A percentile compares a stretch with the other conserved stretches of the same genome.
phyloP scores from a whole-genome alignment of 2,797 vertebrate genomes.

The Nyctibius grandis region DNA sequence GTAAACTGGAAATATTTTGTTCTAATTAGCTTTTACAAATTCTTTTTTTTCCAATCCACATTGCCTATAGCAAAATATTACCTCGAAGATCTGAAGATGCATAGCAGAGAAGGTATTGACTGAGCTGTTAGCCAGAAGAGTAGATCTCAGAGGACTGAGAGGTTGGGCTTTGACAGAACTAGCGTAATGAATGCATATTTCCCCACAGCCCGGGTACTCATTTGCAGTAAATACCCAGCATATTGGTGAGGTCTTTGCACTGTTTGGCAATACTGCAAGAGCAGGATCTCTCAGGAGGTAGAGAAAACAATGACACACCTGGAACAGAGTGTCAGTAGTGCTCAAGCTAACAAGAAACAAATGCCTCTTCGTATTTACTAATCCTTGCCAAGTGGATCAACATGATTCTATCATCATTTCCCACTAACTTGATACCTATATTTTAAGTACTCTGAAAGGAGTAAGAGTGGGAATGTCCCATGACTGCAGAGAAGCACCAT shows the following conservation, averaged over 20 bases:
- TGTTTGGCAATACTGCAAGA: background rate
- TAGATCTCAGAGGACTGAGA: background rate
- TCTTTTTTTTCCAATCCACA: background rate
- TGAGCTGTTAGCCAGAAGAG: background rate
- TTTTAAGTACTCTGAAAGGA: background rate
- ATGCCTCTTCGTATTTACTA: background rate
- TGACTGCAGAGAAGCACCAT: background rate
- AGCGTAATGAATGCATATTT: background rate
- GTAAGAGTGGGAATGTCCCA: background rate
- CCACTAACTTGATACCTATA: background rate
- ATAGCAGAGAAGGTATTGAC: background rate
- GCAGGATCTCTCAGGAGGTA: background rate
- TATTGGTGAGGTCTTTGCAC: background rate
- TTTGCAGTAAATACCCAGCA: background rate
- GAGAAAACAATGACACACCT: background rate
- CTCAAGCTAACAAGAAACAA: background rate
- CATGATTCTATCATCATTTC: background rate
- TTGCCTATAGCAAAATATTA: background rate
- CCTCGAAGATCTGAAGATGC: background rate
- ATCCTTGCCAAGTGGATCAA: background rate
- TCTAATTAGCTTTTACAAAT: background rate
- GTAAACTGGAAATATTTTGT: background rate
- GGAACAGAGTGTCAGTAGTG: fast-evolving
- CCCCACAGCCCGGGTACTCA: background rate
- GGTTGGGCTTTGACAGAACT: background rate